Evolutionary conservation across 1,140 invertebrate species (phyloP), one percentile per base, ranked within the genome.

Genomic region (Mactra quadrangularis): DNA sequence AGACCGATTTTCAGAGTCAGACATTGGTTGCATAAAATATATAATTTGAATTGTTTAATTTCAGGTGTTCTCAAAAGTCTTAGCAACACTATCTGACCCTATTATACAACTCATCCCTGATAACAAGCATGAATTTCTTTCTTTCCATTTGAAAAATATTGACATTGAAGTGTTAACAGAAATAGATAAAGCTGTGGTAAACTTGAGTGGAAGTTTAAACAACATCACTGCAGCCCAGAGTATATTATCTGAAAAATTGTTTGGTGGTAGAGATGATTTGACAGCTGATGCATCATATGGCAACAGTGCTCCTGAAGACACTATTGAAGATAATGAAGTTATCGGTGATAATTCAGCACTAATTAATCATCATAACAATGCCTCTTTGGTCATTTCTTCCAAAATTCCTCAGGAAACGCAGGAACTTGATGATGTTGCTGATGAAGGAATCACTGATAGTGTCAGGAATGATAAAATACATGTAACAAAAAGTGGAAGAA

Each of bases 41-140:
- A 27, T n/a, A 38, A 38, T 25, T 19, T 25, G 9, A 13, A 13
- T 72, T 53, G 38, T 25, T 47, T 41, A 45, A 33, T 27, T 82
- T 6, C 53, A 82, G 78, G 29, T 72, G 17, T 82, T 82, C 38
- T 72, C 66, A 33, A 25, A 72, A 25, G 78, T 82, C 4, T 59
- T 52, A 33, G 78, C 55, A 22, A 60, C 41, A 4, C 41, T 82
- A 29, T 82, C 78, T 11, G 27, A 38, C 25, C 25, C 27, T 13
- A 19, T 71, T 11, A 19, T 82, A 17, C 38, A 71, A 11, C 25
- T 60, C 1, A 82, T 82, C 7, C 55, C 64, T 33, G 78, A 55
- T 15, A 38, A 82, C 57, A 82, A 60, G 50, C n/a, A 60, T 17
- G 53, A 19, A 31, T 71, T 72, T 31, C 41, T 82, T 31, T 47